Conservation (phyloP, 1,140 invertebrate genomes). For the Phocides pigmalion region DNA sequence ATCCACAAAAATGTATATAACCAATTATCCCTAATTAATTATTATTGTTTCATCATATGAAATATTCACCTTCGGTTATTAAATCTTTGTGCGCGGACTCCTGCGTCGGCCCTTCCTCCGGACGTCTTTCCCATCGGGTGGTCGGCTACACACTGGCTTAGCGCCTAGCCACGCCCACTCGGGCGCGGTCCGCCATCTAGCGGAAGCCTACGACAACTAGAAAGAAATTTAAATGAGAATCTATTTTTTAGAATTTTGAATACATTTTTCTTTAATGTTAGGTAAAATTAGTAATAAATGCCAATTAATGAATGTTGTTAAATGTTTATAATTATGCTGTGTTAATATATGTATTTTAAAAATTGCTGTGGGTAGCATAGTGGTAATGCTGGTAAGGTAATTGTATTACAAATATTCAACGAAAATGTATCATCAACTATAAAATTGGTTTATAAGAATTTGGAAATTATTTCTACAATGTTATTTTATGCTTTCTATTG, state of each 20-base stretch:
- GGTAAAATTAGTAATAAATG: neutral
- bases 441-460: too few relatives aligned
- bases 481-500: too few relatives aligned
- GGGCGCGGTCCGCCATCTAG: slow-evolving; percentile 57
- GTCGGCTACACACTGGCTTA: slow-evolving; percentile 55
- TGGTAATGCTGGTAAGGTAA: too few relatives aligned
- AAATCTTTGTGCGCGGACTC: slow-evolving; percentile 69
- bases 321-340: neutral
- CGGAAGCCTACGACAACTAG: slow-evolving; percentile 57
- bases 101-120: slow-evolving; percentile 69
- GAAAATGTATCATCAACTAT: too few relatives aligned
- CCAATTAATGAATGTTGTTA: neutral
- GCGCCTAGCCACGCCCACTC: slow-evolving; percentile 50
- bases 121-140: slow-evolving; percentile 79
- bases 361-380: too few relatives aligned
- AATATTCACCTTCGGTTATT: slow-evolving; percentile 63
- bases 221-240: slow-evolving; percentile 39
- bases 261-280: neutral
- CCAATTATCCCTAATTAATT: neutral
- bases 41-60: neutral
- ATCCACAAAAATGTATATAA: too few relatives aligned
- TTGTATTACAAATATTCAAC: too few relatives aligned
- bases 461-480: too few relatives aligned
- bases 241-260: slow-evolving; percentile 24
- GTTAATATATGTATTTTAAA: too few relatives aligned